Conservation (phyloP, 53 echinoderm and acorn worm species). For the Temnopleurus reevesii region DNA sequence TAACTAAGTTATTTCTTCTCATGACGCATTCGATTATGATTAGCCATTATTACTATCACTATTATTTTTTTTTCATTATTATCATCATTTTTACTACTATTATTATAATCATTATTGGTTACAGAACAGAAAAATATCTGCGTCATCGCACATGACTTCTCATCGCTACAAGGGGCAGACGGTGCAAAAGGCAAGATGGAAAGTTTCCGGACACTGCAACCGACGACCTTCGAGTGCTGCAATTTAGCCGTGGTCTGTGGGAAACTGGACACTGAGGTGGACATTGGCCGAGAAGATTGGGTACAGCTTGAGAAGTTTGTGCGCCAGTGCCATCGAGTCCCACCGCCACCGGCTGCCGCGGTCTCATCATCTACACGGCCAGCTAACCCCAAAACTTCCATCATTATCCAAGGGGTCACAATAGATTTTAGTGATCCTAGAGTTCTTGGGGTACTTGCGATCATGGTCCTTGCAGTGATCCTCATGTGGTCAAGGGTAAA, state of each 20-base stretch:
- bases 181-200: background rate
- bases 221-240: constrained; percentile 31
- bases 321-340: background rate
- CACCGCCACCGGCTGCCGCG: too few relatives aligned
- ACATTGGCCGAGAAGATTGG: background rate
- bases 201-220: background rate
- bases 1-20: too few relatives aligned
- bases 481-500: background rate
- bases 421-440: background rate
- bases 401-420: background rate
- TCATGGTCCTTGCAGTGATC: background rate
- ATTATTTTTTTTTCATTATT: too few relatives aligned
- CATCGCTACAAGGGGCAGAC: background rate
- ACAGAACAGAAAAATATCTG: background rate
- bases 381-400: background rate
- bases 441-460: background rate
- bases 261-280: background rate
- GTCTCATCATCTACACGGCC: too few relatives aligned
- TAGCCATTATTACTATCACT: background rate
- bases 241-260: constrained; percentile 2
- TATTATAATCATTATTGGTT: background rate
- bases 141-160: constrained; percentile 48
- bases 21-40: too few relatives aligned
- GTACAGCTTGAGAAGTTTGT: background rate
- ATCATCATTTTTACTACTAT: background rate